Percentiles rank a stretch among this genome's conserved stretches.
Evolutionary conservation across 2,797 vertebrate species (phyloP).

Genomic region (Phalanger gymnotis): DNA sequence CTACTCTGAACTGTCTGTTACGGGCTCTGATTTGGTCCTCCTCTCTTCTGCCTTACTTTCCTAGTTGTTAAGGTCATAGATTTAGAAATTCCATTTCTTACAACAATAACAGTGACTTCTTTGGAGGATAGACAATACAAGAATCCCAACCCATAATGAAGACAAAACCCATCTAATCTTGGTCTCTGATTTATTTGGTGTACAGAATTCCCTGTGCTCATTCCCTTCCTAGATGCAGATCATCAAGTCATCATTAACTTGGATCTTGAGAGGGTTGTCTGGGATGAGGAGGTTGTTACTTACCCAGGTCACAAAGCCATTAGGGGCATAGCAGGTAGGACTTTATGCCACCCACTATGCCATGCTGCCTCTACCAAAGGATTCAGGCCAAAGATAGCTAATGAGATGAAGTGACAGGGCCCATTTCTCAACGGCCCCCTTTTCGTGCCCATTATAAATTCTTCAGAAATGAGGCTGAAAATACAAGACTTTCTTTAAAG

Average conservation of each 20-base stretch:
- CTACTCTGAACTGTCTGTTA: neutral
- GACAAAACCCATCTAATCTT: neutral
- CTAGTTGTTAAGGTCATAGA: neutral
- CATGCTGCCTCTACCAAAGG: neutral
- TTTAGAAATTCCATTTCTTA: slow-evolving; percentile 21
- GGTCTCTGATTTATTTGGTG: neutral
- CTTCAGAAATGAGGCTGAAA: neutral
- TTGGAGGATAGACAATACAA: neutral
- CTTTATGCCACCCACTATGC: neutral
- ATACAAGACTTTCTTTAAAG: neutral
- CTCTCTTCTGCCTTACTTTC: neutral
- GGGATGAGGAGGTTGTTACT: neutral
- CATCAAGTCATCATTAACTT: neutral
- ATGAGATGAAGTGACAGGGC: neutral
- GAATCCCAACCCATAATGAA: neutral
- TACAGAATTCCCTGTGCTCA: neutral
- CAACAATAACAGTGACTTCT: neutral
- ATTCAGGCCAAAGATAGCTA: neutral
- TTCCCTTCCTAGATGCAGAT: neutral
- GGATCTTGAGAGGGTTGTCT: neutral
- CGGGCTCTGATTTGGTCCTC: neutral
- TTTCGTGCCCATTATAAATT: neutral
- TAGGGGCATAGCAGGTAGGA: neutral
- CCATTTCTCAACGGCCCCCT: neutral
- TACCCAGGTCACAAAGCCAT: neutral